Conservation (phyloP, 2,113 vertebrate genomes). For the Apodemus sylvaticus region DNA sequence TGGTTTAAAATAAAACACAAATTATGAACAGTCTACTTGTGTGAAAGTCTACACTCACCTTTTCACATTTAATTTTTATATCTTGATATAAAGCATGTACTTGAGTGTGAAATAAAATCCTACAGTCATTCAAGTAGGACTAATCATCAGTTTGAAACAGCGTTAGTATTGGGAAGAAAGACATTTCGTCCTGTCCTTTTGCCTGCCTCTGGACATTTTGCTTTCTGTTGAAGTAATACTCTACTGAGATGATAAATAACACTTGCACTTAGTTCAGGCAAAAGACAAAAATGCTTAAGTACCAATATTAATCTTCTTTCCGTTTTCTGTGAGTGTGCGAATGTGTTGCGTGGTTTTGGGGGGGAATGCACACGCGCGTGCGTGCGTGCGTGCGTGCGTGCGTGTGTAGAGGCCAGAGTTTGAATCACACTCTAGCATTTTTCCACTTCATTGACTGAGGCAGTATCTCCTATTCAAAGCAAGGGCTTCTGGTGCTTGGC, state of each 20-base stretch:
- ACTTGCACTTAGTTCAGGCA: neutral
- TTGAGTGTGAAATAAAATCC: constrained; percentile 37
- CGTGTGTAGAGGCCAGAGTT: neutral
- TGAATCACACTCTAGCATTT: neutral
- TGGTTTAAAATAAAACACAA: constrained; percentile 48
- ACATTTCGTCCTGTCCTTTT: neutral
- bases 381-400: too few relatives aligned
- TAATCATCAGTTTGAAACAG: neutral
- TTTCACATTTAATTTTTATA: constrained; percentile 7
- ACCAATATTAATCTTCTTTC: neutral
- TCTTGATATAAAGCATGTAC: neutral
- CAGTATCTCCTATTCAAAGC: neutral
- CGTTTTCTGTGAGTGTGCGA: neutral
- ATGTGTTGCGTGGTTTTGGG: neutral
- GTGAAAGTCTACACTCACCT: neutral
- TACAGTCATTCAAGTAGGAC: constrained; percentile 6
- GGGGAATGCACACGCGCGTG: too few relatives aligned
- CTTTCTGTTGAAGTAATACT: neutral
- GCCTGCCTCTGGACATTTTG: neutral
- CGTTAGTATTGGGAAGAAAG: constrained; percentile 44
- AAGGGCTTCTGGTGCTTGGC: neutral
- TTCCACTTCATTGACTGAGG: neutral
- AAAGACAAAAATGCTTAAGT: neutral
- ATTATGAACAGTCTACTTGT: neutral
- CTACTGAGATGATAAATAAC: neutral